A percentile compares a stretch with the other conserved stretches of the same genome.
Evolutionary conservation across 2,888 invertebrate genomes (phyloP).

Genomic region (Synanthedon formicaeformis): DNA sequence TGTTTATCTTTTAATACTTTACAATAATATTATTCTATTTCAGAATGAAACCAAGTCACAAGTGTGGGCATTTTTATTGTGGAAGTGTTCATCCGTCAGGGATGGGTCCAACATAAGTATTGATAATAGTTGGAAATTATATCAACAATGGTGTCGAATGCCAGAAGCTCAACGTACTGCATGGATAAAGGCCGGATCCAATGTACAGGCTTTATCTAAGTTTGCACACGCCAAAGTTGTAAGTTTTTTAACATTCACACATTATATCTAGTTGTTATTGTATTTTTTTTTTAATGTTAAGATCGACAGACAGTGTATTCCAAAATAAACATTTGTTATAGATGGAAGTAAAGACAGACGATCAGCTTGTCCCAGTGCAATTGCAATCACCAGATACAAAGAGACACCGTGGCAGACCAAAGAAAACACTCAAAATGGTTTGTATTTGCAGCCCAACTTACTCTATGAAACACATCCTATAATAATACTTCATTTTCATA

Average conservation of each 20-base stretch:
- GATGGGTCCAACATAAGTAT: slow-evolving; percentile 61
- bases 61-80: slow-evolving; percentile 86
- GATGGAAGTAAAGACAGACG: slow-evolving; percentile 60
- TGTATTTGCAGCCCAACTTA: slow-evolving; percentile 6
- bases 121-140: slow-evolving; percentile 81
- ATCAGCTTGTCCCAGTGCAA: slow-evolving; percentile 53
- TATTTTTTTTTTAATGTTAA: not conserved
- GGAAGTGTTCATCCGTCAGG: slow-evolving; percentile 74
- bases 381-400: slow-evolving; percentile 29
- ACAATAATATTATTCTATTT: slow-evolving; percentile 8
- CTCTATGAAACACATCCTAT: no score
- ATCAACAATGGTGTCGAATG: slow-evolving; percentile 87
- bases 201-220: slow-evolving; percentile 78
- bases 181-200: slow-evolving; percentile 84
- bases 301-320: no score
- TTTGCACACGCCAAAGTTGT: slow-evolving; percentile 77
- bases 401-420: slow-evolving; percentile 44
- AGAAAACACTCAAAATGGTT: slow-evolving; percentile 35
- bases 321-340: slow-evolving; percentile 13
- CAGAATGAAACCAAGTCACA: slow-evolving; percentile 83
- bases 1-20: no score
- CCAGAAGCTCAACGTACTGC: slow-evolving; percentile 78
- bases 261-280: no score
- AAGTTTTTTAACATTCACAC: slow-evolving; percentile 23
- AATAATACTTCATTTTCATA: no score